Base-by-base conservation (phyloP, 2,797 vertebrate species). In the Lophotriccus pileatus region DNA sequence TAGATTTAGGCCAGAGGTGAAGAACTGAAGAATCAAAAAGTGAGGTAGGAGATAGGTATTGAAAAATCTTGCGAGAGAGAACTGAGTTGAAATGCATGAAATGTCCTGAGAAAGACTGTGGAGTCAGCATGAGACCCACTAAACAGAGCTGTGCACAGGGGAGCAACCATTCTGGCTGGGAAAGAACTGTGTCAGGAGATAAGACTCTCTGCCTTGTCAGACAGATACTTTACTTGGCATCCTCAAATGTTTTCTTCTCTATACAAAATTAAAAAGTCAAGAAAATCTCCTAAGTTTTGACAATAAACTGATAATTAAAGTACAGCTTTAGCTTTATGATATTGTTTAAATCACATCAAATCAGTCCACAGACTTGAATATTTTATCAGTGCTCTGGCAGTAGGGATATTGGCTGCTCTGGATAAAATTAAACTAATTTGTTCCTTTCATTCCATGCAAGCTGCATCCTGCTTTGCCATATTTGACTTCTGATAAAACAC, bases 111-210 rank as follows among this genome's bases (percentile, higher is more conserved):
- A 60, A 83, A 52, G 30, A 41, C 17, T 12, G 15, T 32, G 39
- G 34, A 69, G 55, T 37, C 27, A 37, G 28, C 27, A 53, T 2
- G 3, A 87, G 62, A 72, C 6, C 22, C 6, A 10, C 3, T 66
- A 47, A 84, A 90, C 76, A 27, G 22, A 53, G 2, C 13, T 46
- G 18, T 62, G 55, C 30, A 41, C 16, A 76, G 34, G 12, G 22
- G 10, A 73, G 9, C 13, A n/a, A 21, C 44, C 43, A 18, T 53
- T 86, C n/a, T 17, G 14, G 6, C 16, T 0, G 0, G 37, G 23
- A 85, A 39, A 68, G 16, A 79, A 50, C 43, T 58, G 11, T 2
- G 0, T 46, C 59, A 62, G 46, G 37, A 77, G 46, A 68, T 25
- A 12, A 77, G 19, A 72, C 6, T 39, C 27, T 62, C 20, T 18